Evolutionary conservation across 1,140 invertebrate genomes (phyloP), one percentile per base, ranked within the genome.

Genomic region (Meloidogyne floridensis): DNA sequence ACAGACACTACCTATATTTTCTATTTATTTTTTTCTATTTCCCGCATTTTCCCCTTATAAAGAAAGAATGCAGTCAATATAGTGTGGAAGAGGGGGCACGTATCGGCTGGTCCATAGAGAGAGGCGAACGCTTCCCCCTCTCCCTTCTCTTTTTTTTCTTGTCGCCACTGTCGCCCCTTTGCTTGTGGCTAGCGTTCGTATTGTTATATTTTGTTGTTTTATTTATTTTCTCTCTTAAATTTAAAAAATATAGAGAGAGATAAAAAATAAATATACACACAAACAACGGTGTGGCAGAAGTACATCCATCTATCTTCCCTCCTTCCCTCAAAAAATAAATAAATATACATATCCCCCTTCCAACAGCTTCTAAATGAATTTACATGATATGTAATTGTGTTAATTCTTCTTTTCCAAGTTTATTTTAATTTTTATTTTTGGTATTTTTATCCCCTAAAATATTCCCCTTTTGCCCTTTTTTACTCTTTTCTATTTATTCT

Each of bases 121-220:
- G 10, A 65, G 15, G 59, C 59, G 59, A 65, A 65, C n/a, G 59
- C 15, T 15, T 15, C 9, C 9, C 53, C 11, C 11, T 53, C 51
- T 53, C 54, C 13, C 54, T 10, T 56, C 13, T 15, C 56, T 59
- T 59, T 59, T 13, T 3, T 59, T 15, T 15, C 13, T 59, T 59
- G 5, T n/a, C 59, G 5, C 15, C 15, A n/a, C 15, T 65, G 5
- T n/a, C n/a, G 7, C 15, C 32, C 32, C 6, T 3, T 0, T n/a
- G 59, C 59, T 65, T 59, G 56, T 59, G 56, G 11, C 4, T 65
- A 65, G 59, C n/a, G 59, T 65, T 65, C 59, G 59, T 65, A 65
- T 65, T 65, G 59, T 65, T 59, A 59, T 59, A 59, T 59, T 65
- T 65, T 65, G 59, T 65, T 65, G 59, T 65, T 65, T 65, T 65